phyloP scores from a whole-genome alignment of 1,140 invertebrate genomes.

The Agrypnia vestita region DNA sequence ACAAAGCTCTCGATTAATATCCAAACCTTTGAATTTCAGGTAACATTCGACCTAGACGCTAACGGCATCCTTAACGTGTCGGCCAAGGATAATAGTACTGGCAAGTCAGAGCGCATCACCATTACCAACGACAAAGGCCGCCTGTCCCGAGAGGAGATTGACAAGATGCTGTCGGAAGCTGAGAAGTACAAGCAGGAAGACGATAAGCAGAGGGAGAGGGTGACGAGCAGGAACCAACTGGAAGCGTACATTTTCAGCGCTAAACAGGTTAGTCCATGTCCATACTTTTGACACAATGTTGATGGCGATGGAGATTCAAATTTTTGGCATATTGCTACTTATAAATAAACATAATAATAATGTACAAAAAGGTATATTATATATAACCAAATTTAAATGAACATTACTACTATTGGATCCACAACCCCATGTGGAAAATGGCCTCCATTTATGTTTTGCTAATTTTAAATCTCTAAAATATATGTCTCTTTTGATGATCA shows the following conservation, averaged over 20 bases:
- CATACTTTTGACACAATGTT: neutral
- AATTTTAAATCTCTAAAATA: too few species aligned
- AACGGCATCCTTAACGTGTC: slow-evolving; percentile 88
- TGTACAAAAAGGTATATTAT: too few species aligned
- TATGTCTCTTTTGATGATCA: too few species aligned
- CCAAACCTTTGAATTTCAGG: slow-evolving; percentile 67
- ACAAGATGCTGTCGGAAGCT: slow-evolving; percentile 90
- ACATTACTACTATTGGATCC: too few species aligned
- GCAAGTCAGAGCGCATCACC: slow-evolving; percentile 84
- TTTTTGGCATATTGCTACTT: too few species aligned
- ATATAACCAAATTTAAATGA: too few species aligned
- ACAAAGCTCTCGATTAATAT: too few species aligned
- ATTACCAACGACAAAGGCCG: slow-evolving; percentile 96
- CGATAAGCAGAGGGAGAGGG: slow-evolving; percentile 77
- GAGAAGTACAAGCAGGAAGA: slow-evolving; percentile 82
- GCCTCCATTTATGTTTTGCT: too few species aligned
- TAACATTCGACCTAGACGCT: slow-evolving; percentile 86
- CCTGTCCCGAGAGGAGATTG: slow-evolving; percentile 92
- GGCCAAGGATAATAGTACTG: slow-evolving; percentile 85
- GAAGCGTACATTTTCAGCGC: slow-evolving; percentile 89
- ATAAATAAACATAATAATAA: too few species aligned
- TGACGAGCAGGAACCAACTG: slow-evolving; percentile 85
- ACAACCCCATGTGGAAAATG: too few species aligned
- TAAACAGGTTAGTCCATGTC: slow-evolving; percentile 76
- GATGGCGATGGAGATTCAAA: too few species aligned